Evolutionary conservation across 1,140 invertebrate species (phyloP), one percentile per base, ranked within the genome.

Genomic region (Drosophila insularis): DNA sequence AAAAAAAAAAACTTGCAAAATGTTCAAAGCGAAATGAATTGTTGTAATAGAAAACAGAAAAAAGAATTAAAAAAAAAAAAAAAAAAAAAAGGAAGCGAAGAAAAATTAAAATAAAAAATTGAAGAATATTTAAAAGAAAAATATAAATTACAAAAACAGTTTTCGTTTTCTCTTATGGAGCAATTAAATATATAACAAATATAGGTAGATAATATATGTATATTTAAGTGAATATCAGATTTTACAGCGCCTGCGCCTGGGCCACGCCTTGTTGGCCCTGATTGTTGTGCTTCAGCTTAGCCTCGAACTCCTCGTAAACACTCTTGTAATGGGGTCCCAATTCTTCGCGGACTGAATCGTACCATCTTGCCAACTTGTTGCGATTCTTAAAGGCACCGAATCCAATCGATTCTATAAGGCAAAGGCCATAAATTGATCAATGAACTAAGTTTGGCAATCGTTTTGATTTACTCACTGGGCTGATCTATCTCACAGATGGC

Each of bases 401-500:
- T 27, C 95, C 95, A 46, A 93, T 93, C 65, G 94, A 92, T 80
- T 93, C 94, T 95, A 73, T 0, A 54, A 64, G 0, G 11, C 6
- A 5, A 0, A 27, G 5, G 27, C 5, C 27, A 27, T 27, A 27
- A 6, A 27, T 27, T 27, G 27, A 27, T 27, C 6, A 27, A 27
- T 27, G 27, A 27, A 27, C 27, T 5, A 27, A 27, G 5, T 27
- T 27, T 27, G 27, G 2, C 0, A 31, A 13, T 40, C 1, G 8
- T 2, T 23, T 17, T 27, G 1, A 55, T 2, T 40, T 70, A 92
- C 78, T 95, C 92, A 91, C 93, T 93, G 50, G 96, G 94, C 93
- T 98, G 97, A 91, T 97, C 96, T 35, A 98, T 92, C 92, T 98
- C 97, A 91, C 96, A 97, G 14, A 94, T 94, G 4, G 94, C 96